These are phyloP conservation scores for Ciconia stormi DNA, from an alignment of 2,113 vertebrate species.

Conservation along the genomic window DNA sequence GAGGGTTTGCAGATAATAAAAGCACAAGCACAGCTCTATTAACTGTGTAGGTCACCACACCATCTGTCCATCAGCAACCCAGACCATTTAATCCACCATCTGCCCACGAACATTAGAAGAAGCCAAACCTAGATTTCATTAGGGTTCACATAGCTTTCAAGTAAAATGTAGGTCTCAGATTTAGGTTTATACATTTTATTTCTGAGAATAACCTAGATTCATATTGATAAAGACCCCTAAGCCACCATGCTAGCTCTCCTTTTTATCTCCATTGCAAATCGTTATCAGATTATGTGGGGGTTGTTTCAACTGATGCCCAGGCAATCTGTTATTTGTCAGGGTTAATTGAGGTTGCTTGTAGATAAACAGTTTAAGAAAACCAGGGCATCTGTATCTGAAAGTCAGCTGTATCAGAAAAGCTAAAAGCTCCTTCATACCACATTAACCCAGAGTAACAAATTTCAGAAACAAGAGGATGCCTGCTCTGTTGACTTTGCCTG, in stretches of 20 bases:
- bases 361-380: neutral
- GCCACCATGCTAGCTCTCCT: neutral
- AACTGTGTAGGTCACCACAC: neutral
- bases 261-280: neutral
- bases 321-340: neutral
- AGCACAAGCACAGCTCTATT: neutral
- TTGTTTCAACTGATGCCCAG: neutral
- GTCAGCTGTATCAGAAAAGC: neutral
- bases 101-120: neutral
- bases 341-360: neutral
- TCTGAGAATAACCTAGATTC: neutral
- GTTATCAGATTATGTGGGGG: neutral
- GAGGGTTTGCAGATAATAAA: neutral
- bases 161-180: neutral
- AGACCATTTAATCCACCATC: constrained; percentile 25
- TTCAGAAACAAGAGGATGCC: neutral
- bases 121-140: neutral
- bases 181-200: constrained; percentile 26
- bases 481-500: neutral
- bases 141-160: neutral
- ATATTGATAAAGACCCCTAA: neutral
- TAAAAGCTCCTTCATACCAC: neutral
- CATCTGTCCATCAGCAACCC: constrained; percentile 31
- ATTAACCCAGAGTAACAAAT: neutral
- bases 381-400: neutral